Evolutionary conservation across 2,113 vertebrate species (phyloP).

Genomic region (Heptranchias perlo): DNA sequence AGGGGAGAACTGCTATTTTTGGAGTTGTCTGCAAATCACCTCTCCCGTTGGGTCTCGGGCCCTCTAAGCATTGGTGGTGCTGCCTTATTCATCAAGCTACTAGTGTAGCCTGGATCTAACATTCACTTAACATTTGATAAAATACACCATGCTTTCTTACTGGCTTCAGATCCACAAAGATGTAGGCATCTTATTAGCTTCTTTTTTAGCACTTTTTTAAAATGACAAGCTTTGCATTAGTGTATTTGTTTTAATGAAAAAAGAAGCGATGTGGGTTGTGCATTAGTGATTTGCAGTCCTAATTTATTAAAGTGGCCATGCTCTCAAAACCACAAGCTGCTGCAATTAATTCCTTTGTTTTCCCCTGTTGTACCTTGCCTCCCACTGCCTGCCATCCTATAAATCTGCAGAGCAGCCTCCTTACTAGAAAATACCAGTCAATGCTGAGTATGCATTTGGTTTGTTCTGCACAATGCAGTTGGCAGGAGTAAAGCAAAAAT

Average conservation of each 20-base stretch:
- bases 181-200: not conserved
- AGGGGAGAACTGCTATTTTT: not conserved
- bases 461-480: not conserved
- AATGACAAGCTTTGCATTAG: not conserved
- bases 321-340: not conserved
- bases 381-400: too few relatives aligned
- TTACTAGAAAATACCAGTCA: not conserved
- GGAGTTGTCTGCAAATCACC: not conserved
- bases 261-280: not conserved
- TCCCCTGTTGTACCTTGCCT: not conserved
- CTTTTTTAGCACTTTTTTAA: not conserved
- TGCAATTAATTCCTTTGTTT: not conserved
- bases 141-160: not conserved
- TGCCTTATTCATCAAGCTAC: not conserved
- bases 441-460: not conserved
- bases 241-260: not conserved
- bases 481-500: not conserved
- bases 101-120: not conserved
- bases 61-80: not conserved
- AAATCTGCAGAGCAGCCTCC: not conserved
- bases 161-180: not conserved
- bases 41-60: not conserved
- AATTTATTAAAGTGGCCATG: not conserved
- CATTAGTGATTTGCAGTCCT: not conserved
- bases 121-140: not conserved